Percentiles rank a stretch among this genome's conserved stretches.
These are phyloP conservation scores for Hassar affinis DNA, from an alignment of 2,113 vertebrate species.

Conservation along the genomic window DNA sequence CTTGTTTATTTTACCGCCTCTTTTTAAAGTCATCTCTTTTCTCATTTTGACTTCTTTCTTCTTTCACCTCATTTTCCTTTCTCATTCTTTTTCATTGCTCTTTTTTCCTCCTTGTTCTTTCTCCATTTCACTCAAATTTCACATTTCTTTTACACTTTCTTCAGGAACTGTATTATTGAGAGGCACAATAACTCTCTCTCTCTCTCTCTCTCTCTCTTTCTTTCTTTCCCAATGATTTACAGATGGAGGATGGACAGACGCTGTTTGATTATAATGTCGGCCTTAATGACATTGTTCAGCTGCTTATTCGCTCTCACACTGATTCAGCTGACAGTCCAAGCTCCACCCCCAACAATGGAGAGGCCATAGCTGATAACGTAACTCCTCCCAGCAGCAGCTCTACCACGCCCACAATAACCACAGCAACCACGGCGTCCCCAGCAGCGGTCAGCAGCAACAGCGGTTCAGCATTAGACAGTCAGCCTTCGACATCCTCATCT, in stretches of 20 bases:
- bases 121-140: neutral
- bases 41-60: neutral
- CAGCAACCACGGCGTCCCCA: conserved; percentile 50
- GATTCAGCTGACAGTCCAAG: conserved; percentile 74
- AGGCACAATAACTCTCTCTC: neutral
- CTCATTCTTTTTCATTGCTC: too few relatives aligned
- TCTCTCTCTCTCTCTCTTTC: neutral
- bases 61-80: neutral
- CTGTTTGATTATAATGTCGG: conserved; percentile 97
- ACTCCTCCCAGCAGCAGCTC: conserved; percentile 49
- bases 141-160: neutral
- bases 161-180: neutral
- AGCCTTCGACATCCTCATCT: conserved; percentile 84
- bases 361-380: conserved; percentile 60
- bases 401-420: conserved; percentile 51
- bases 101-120: neutral
- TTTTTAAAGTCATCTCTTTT: neutral
- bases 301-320: conserved; percentile 89
- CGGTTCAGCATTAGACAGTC: conserved; percentile 70
- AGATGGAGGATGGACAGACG: conserved; percentile 98
- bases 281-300: conserved; percentile 96
- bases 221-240: neutral
- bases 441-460: conserved; percentile 74
- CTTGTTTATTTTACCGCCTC: neutral
- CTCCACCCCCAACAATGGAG: conserved; percentile 74